Evolutionary conservation across 2,797 vertebrate genomes (phyloP), one percentile per base, ranked within the genome.

Genomic region (Syngnathus rostellatus): DNA sequence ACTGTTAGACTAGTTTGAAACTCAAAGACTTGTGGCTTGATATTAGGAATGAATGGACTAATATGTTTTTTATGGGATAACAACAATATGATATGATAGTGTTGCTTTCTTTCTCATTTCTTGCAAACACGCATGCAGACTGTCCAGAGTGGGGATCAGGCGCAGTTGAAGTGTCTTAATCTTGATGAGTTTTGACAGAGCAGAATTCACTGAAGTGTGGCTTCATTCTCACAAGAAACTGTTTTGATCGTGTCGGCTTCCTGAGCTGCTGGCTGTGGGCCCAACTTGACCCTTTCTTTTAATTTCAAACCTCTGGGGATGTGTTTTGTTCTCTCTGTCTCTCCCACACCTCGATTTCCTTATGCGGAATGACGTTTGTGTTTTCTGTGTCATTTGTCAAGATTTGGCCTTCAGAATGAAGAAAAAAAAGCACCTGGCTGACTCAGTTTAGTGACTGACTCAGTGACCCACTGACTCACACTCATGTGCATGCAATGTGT

Each of bases 401-500:
- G n/a, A 62, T 68, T 51, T 64, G 55, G 55, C 31, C 50, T 51
- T 67, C 25, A 37, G 11, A 70, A 66, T 74, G 64, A 66, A 57
- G 45, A 46, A 46, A 46, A 61, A 39, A 6, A 17, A 19, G 77
- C 70, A 73, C 23, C 55, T 72, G 64, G 63, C 64, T 81, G 77
- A 83, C 68, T 83, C 83, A 80, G 74, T 70, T 73, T 74, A 77
- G 73, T 78, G 1, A 55, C 62, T 88, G 83, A 86, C 80, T 86
- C 85, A 85, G 46, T 72, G 66, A 74, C 71, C 73, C 72, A 65
- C 74, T 84, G 79, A 82, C 81, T 85, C 81, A 81, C 72, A 39
- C 62, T 72, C 74, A 63, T 63, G 67, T 71, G 53, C 74, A 66
- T 64, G 71, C 67, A 65, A 25, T 65, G 70, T 72, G 70, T 65